Base-by-base conservation (phyloP, 35 echinoderm and acorn worm species). In the Ptychodera flava region DNA sequence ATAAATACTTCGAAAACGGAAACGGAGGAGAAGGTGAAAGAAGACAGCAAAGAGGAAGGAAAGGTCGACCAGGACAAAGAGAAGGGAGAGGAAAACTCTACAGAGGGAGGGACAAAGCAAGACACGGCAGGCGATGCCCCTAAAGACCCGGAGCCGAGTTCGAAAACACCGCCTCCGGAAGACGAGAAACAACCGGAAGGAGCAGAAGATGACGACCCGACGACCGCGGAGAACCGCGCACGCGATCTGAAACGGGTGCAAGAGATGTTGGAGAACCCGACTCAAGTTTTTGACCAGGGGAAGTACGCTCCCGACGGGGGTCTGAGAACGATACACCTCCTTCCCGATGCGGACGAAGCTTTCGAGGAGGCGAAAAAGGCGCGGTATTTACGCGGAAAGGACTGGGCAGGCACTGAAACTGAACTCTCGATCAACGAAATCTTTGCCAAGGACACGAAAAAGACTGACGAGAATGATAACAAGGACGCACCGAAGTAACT, bases 261-360 rank as follows among this genome's bases (percentile, higher is more conserved):
- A 32, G 78, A 93, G 45, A 93, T 93, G 22, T 87, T 90, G n/a
- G 88, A 90, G 35, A 93, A 93, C 79, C 92, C 92, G 15, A 92
- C 91, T 28, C 84, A 91, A 14, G 81, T 88, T 81, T 97, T 97
- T 53, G 92, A 97, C 78, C 91, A 97, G 35, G 76, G 93, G 1
- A 91, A 34, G 36, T 97, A 93, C 77, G 95, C 95, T 16, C 95
- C 95, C 28, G 95, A 97, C 79, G 95, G 95, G 16, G 84, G 84
- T 33, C 15, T 97, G 35, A 85, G 95, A 37, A 97, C 95, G n/a
- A 79, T 97, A 30, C 95, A 97, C 84, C 86, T 97, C 87, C 77
- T 97, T 1, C 95, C 95, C 14, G 82, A 86, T 64, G 15, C 84
- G 0, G 90, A 91, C 0, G 89, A 93, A 0, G 85, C 89, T 16